A percentile compares a stretch with the other conserved stretches of the same genome.
phyloP scores from a whole-genome alignment of 2,797 vertebrate genomes.

The Periparus ater region DNA sequence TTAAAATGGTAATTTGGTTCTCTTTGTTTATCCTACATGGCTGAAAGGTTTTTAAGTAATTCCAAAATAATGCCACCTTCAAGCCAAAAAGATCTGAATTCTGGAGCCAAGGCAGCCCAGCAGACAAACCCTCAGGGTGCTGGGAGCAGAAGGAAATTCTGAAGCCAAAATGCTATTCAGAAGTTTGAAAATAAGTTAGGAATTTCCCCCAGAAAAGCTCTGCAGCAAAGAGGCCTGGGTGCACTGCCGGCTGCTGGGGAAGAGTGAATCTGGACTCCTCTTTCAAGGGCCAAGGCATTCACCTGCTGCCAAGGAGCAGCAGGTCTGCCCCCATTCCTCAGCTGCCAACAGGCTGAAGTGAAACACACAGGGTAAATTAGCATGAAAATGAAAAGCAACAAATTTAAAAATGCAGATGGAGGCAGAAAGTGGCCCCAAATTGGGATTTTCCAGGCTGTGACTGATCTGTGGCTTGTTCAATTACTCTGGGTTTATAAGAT shows the following conservation, averaged over 20 bases:
- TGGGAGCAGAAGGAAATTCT: not conserved
- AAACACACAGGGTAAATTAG: not conserved
- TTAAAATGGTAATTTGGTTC: not conserved
- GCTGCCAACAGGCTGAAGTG: slow-evolving; percentile 1
- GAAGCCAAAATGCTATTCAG: not conserved
- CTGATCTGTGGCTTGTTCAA: not conserved
- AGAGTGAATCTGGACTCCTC: not conserved
- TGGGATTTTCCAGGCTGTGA: not conserved
- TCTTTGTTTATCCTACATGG: not conserved
- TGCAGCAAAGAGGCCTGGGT: not conserved
- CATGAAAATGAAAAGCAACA: slow-evolving; percentile 1
- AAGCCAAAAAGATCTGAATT: not conserved
- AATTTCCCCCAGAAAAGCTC: not conserved
- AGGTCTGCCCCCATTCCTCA: slow-evolving; percentile 24
- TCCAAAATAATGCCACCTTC: not conserved
- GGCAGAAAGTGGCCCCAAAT: not conserved
- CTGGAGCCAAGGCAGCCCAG: not conserved
- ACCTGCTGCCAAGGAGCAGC: slow-evolving; percentile 39
- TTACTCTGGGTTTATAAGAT: not conserved
- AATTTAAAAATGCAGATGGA: not conserved
- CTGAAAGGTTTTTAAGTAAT: not conserved
- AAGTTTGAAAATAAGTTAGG: not conserved
- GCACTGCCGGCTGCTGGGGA: not conserved
- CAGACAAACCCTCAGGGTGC: not conserved
- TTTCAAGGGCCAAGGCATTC: not conserved